phyloP scores from a whole-genome alignment of 2,113 vertebrate species.

The Hemichromis elongatus region DNA sequence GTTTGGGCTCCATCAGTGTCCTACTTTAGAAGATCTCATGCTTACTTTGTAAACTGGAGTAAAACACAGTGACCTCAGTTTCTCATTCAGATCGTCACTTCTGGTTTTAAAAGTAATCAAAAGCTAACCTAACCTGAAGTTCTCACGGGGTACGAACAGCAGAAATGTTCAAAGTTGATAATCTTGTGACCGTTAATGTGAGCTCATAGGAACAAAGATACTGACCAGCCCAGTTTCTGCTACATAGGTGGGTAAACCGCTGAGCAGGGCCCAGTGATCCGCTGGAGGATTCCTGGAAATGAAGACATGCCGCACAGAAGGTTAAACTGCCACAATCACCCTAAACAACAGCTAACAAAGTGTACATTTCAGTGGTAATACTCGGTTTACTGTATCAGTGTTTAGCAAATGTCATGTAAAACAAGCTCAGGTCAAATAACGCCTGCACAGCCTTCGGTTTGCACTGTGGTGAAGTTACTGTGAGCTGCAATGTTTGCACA shows the following conservation, averaged over 20 bases:
- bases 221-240: conserved; percentile 77
- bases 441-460: background rate
- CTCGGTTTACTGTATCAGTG: background rate
- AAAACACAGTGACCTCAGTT: background rate
- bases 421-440: background rate
- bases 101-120: background rate
- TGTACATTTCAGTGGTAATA: background rate
- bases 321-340: background rate
- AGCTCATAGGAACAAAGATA: background rate
- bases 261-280: conserved; percentile 77
- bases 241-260: conserved; percentile 76
- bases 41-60: background rate
- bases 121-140: background rate
- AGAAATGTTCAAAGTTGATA: background rate
- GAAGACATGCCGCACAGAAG: background rate
- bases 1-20: background rate
- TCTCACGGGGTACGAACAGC: background rate
- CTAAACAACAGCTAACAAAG: background rate
- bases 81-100: background rate
- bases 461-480: background rate
- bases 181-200: background rate
- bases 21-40: background rate
- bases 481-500: background rate
- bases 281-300: conserved; percentile 61
- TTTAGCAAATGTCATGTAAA: background rate